Percentiles rank a stretch among this genome's conserved stretches.
Conservation (phyloP, 92 coral and sea anemone species). For the Zoanthus sansibaricus region DNA sequence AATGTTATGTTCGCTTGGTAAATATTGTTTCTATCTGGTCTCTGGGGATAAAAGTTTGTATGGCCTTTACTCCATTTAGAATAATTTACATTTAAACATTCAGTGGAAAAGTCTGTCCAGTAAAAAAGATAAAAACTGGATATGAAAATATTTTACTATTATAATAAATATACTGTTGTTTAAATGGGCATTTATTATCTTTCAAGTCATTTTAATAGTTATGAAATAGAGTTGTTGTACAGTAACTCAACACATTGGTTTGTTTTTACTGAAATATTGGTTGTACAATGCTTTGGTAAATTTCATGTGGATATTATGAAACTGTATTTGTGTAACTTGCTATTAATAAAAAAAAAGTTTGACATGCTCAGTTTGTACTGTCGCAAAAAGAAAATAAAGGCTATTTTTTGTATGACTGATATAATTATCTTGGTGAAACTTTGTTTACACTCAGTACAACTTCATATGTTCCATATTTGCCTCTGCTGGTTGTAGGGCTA, state of each 20-base stretch:
- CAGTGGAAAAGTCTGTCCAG: neutral
- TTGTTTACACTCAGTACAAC: too few species aligned
- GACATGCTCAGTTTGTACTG: neutral
- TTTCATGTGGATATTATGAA: neutral
- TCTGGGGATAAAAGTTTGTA: neutral
- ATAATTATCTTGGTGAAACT: too few species aligned
- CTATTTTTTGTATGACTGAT: neutral
- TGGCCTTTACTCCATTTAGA: neutral
- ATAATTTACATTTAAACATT: neutral
- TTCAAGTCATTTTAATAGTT: conserved; percentile 2
- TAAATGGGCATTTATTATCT: neutral
- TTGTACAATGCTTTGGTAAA: neutral
- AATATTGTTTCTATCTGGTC: neutral
- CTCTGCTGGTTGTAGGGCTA: too few species aligned
- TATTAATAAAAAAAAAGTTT: neutral
- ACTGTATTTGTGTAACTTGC: neutral
- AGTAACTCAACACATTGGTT: too few species aligned
- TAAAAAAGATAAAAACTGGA: neutral
- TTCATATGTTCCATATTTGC: too few species aligned
- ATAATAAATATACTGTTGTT: neutral
- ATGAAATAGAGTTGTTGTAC: neutral
- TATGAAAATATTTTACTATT: neutral
- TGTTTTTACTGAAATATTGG: conserved; percentile 1
- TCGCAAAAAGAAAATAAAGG: conserved; percentile 8
- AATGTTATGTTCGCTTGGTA: neutral